A percentile compares a stretch with the other conserved stretches of the same genome.
phyloP scores from a whole-genome alignment of 2,888 invertebrate species.

The Microctonus brassicae region DNA sequence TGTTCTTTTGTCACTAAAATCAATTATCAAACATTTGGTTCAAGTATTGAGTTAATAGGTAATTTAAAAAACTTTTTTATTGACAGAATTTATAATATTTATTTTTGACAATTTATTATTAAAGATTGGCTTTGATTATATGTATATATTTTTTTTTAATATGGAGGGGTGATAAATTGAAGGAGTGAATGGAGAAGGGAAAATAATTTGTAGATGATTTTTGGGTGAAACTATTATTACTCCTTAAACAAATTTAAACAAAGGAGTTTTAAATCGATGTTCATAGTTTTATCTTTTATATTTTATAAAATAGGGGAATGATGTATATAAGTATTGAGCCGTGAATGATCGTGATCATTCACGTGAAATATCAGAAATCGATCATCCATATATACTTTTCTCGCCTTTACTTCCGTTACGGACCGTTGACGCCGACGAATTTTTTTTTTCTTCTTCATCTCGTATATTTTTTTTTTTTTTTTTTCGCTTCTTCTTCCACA shows the following conservation, averaged over 20 bases:
- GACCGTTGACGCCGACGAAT: background rate
- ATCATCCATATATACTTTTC: conserved; percentile 17
- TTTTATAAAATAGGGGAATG: background rate
- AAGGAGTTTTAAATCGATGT: background rate
- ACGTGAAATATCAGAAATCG: conserved; percentile 30
- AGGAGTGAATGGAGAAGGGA: too few species aligned
- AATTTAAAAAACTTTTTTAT: too few species aligned
- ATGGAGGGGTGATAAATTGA: too few species aligned
- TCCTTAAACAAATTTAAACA: background rate
- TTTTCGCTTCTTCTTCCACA: background rate
- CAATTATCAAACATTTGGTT: background rate
- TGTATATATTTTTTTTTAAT: too few species aligned
- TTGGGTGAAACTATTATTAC: too few species aligned
- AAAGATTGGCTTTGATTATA: too few species aligned
- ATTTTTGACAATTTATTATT: too few species aligned
- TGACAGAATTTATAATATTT: too few species aligned
- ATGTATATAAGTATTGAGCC: conserved; percentile 1
- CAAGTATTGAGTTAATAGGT: too few species aligned
- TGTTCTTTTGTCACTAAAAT: background rate
- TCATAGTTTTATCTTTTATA: background rate
- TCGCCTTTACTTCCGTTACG: background rate
- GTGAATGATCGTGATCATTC: conserved; percentile 18
- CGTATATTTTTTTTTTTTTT: background rate
- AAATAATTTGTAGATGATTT: too few species aligned
- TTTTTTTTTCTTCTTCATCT: background rate